phyloP scores from a whole-genome alignment of 2,113 vertebrate genomes.

The Okapia johnstoni region DNA sequence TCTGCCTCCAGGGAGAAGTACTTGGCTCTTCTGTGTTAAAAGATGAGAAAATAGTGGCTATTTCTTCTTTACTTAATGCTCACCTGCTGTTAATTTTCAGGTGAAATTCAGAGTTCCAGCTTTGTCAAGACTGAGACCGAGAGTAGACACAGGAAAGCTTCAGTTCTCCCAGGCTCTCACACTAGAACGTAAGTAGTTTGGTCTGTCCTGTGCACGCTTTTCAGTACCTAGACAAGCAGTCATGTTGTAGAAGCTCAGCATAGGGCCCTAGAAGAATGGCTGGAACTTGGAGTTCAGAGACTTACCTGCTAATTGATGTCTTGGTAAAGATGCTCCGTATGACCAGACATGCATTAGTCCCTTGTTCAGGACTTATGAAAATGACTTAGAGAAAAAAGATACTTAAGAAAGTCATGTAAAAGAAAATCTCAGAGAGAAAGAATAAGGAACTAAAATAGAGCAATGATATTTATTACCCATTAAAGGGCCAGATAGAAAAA shows the following conservation, averaged over 20 bases:
- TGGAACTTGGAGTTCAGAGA: neutral
- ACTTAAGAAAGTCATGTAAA: neutral
- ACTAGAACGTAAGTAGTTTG: neutral
- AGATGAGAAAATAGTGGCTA: neutral
- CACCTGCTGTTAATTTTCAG: neutral
- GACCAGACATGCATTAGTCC: neutral
- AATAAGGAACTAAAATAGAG: neutral
- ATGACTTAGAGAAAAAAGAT: neutral
- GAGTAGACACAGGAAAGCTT: neutral
- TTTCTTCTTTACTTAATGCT: neutral
- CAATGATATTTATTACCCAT: neutral
- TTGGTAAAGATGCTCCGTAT: neutral
- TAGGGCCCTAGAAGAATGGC: neutral
- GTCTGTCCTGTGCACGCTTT: fast-evolving
- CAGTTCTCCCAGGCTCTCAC: neutral
- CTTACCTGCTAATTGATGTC: neutral
- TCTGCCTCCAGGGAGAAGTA: neutral
- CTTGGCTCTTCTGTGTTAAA: neutral
- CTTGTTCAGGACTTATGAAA: neutral
- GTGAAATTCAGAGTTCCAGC: neutral
- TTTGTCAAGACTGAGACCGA: neutral
- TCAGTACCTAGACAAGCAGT: neutral
- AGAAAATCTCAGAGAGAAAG: neutral
- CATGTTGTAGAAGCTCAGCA: neutral
- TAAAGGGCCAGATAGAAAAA: neutral